Evolutionary conservation across 1,140 invertebrate genomes (phyloP), one percentile per base, ranked within the genome.

Genomic region (Ceratoteleas bidentatus): DNA sequence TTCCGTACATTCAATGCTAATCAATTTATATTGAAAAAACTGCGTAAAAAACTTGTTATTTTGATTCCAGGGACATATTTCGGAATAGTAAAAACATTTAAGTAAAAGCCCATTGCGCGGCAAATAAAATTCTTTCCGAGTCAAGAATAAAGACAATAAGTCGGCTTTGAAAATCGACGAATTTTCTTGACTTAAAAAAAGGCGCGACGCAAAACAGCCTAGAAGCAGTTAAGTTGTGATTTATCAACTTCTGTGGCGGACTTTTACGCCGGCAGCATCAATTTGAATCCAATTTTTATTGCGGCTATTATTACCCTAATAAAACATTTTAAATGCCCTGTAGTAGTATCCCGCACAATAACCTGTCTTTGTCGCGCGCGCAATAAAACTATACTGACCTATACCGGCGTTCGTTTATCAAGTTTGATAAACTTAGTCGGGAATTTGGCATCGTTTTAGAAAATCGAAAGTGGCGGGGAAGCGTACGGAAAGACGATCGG

Each of bases 401-500:
- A 70, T 2, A 24, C 13, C 34, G n/a, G 34, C 7, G 7, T 53
- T 72, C 32, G 34, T 56, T 66, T 62, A 62, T 62, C 38, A 56
- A 74, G n/a, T 80, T 80, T 69, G 14, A 53, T 34, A 45, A 66
- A 36, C 54, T 14, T 16, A 45, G 14, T 10, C 24, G 34, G 24
- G 32, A 54, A 54, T 58, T 73, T 47, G 45, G 49, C 33, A 32
- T 43, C 50, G 24, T 50, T 81, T 73, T 65, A 53, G 52, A 81
- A 72, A 72, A 65, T 76, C 61, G 49, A 66, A 76, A 45, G 33
- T 65, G 72, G 77, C 62, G 69, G 73, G 78, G 74, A 65, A 75
- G 56, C 69, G 61, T 66, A 85, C 38, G 2, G 38, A 11, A 40
- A 8, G 38, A 84, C 85, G 85, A 86, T 85, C 70, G 88, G 85